Conservation (phyloP, 2,888 invertebrate genomes). For the Acronicta alni region DNA sequence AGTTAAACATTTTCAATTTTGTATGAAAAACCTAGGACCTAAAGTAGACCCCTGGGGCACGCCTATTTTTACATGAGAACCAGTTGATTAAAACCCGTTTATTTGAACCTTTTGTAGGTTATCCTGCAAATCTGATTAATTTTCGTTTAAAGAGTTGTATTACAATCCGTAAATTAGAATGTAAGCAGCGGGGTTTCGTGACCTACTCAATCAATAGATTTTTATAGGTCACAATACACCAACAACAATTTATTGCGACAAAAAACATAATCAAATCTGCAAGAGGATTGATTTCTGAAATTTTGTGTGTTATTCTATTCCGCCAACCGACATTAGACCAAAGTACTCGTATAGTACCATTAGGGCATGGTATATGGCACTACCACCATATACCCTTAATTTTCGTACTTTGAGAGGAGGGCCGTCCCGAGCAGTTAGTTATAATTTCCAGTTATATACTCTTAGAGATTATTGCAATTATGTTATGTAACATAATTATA, state of each 20-base stretch:
- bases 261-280: background rate
- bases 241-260: background rate
- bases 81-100: no score
- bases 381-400: no score
- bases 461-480: background rate
- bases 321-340: no score
- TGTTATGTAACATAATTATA: conserved; percentile 4
- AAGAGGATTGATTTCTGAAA: background rate
- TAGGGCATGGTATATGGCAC: no score
- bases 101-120: background rate
- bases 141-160: background rate
- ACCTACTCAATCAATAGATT: background rate
- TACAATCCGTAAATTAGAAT: background rate
- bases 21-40: background rate
- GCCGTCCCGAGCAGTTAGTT: background rate
- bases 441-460: background rate
- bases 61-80: background rate
- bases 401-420: no score
- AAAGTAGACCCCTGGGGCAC: background rate
- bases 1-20: no score
- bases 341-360: no score
- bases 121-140: background rate
- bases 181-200: background rate
- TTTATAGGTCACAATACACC: background rate
- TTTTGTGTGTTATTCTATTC: no score